These are phyloP conservation scores for Abramis brama DNA, from an alignment of 2,113 vertebrate species.

Conservation along the genomic window DNA sequence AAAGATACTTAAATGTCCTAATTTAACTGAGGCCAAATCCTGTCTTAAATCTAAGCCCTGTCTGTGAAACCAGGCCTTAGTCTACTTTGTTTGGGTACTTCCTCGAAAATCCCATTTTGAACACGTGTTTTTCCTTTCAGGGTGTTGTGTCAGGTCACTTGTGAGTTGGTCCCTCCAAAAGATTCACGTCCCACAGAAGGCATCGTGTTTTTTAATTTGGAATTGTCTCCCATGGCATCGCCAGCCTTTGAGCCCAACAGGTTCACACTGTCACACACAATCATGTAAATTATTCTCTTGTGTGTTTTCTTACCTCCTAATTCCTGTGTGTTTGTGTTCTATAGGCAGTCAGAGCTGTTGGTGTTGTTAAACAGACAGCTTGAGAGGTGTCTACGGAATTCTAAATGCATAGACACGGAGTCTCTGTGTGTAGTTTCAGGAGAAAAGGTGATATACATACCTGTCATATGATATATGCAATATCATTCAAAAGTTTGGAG, in stretches of 20 bases:
- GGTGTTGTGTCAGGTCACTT: constrained; percentile 93
- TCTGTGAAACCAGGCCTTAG: not conserved
- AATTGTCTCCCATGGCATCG: constrained; percentile 94
- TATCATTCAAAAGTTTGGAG: not conserved
- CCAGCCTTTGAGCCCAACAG: constrained; percentile 92
- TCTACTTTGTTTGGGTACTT: not conserved
- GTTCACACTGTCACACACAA: constrained; percentile 66
- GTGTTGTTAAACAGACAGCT: constrained; percentile 92
- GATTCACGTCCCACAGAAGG: constrained; percentile 91
- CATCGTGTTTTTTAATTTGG: constrained; percentile 92
- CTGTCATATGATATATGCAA: not conserved
- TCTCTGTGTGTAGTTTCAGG: constrained; percentile 95
- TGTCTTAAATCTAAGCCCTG: too few species aligned
- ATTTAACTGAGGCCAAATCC: too few species aligned
- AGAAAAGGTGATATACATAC: constrained; percentile 83
- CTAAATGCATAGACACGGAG: constrained; percentile 94
- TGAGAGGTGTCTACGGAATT: constrained; percentile 93
- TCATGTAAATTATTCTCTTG: not conserved
- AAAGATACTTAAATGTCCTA: too few species aligned
- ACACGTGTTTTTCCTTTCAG: constrained; percentile 66
- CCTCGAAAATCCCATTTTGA: not conserved
- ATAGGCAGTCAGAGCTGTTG: constrained; percentile 89
- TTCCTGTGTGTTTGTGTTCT: constrained; percentile 41
- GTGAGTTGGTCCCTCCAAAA: constrained; percentile 93
- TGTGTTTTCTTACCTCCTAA: not conserved